Evolutionary conservation across 2,113 vertebrate genomes (phyloP), one percentile per base, ranked within the genome.

Genomic region (Ciconia maguari): DNA sequence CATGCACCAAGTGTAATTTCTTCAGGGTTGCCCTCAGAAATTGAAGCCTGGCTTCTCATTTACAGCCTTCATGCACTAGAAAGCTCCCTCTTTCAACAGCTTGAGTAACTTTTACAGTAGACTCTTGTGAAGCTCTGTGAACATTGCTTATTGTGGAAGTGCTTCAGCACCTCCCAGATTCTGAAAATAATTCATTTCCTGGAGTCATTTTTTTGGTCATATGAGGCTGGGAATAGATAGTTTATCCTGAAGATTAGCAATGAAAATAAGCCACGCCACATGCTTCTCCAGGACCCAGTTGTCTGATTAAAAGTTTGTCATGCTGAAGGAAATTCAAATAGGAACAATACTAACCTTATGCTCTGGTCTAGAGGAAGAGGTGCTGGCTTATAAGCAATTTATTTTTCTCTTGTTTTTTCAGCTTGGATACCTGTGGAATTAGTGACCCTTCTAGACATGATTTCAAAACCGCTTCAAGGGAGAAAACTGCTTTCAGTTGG

Each of bases 391-490:
- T n/a, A 91, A 75, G 61, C 60, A 68, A 79, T 92, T 87, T 88
- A 41, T 81, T 97, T 97, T 89, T 94, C 65, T 93, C 27, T 87
- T 90, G 38, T 80, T 92, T 93, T 93, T 91, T 82, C 93, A 87
- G 36, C 83, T 93, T 94, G 84, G 77, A 69, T 82, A 79, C 89
- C 65, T 89, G 74, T 89, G 81, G 87, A 96, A 76, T 94, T 93
- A 94, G 77, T 96, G 84, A 82, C n/a, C 34, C 70, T 93, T 95
- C 87, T 91, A 92, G 81, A 91, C 74, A 41, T 81, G 87, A 89
- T 82, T 94, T 95, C 81, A 94, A 82, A 94, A 88, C 64, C 0
- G 0, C 83, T 89, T 87, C 70, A 77, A 38, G 61, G 61, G 93
- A 95, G 44, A 89, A 96, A 96, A 76, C 69, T 71, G 65, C 74